Base-by-base conservation (phyloP, 2,888 invertebrate genomes). In the Dynastes maya region DNA sequence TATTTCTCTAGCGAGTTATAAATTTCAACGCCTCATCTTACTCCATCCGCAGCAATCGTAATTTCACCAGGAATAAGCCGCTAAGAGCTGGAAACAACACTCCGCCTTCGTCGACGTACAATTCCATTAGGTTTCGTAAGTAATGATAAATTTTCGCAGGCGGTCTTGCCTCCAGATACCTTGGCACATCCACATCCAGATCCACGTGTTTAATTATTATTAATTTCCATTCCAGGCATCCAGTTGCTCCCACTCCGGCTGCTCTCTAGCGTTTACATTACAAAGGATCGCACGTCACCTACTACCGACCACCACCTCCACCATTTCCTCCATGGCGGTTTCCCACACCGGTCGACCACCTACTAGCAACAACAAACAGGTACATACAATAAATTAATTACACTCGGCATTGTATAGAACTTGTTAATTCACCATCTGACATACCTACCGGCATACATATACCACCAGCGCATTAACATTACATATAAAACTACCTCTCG, bases 341-440 rank as follows among this genome's bases (percentile, higher is more conserved):
- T 9, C 11, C n/a, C 51, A 51, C 51, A 11, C 11, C 51, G n/a
- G 51, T n/a, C 51, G n/a, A n/a, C 51, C 51, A 51, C 51, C 51
- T 51, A 8, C 13, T 51, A 64, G 5, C 22, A 79, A 76, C 78
- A 76, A 68, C 76, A 79, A 79, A 63, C 78, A 79, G 76, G 78
- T 79, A 79, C 78, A 79, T 22, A 79, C 78, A 76, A 79, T 79
- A 79, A 79, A 79, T 79, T 79, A 79, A 79, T 79, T 79, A 79
- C 70, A 64, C 58, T 63, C 63, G 64, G 68, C 63, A 79, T 76
- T 79, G 53, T 70, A 76, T 76, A 63, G 67, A 79, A 79, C 75
- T 76, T 79, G 78, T 79, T 79, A 79, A 79, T 79, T 79, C 61
- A 63, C 75, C 68, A 55, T 55, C n/a, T 40, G 49, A 32, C 53